Percentiles rank a stretch among this genome's conserved stretches.
These are phyloP conservation scores for Apoda limacodes DNA, from an alignment of 2,888 invertebrate genomes.

Conservation along the genomic window DNA sequence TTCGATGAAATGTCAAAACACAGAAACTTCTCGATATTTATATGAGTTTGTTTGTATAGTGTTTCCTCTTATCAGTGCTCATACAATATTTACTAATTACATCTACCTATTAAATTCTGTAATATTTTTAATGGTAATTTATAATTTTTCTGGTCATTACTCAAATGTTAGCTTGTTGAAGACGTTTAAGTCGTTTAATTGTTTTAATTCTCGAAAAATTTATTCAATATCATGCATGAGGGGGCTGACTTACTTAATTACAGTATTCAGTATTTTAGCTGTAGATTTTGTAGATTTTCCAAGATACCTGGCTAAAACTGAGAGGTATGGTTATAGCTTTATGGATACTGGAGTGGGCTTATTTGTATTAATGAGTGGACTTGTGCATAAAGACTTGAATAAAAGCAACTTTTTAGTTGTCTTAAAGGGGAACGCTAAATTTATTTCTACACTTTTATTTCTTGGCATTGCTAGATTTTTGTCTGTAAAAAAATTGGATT, in stretches of 20 bases:
- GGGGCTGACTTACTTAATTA: conserved; percentile 77
- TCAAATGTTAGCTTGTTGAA: conserved; percentile 16
- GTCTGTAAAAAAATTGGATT: conserved; percentile 74
- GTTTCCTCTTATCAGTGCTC: conserved; percentile 64
- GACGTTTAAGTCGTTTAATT: conserved; percentile 24
- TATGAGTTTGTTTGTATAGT: conserved; percentile 70
- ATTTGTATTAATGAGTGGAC: conserved; percentile 84
- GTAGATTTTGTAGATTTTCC: conserved; percentile 95
- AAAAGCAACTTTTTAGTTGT: conserved; percentile 32
- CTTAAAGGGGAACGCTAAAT: conserved; percentile 42
- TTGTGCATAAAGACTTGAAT: conserved; percentile 69
- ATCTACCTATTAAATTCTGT: conserved; percentile 38
- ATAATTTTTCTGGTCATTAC: conserved; percentile 21
- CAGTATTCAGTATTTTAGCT: conserved; percentile 87
- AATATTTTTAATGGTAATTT: conserved; percentile 27
- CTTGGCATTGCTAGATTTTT: conserved; percentile 75
- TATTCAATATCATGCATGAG: conserved; percentile 75
- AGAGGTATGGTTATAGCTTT: conserved; percentile 84
- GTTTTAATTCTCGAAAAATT: conserved; percentile 27
- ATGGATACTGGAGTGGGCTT: conserved; percentile 98
- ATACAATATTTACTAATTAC: conserved; percentile 60
- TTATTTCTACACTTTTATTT: conserved; percentile 44
- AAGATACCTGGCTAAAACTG: conserved; percentile 87
- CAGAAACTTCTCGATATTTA: conserved; percentile 31
- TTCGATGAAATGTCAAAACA: conserved; percentile 25